Percentiles rank a stretch among this genome's conserved stretches.
Conservation (phyloP, 2,888 invertebrate species). For the Palloptera scutellata region DNA sequence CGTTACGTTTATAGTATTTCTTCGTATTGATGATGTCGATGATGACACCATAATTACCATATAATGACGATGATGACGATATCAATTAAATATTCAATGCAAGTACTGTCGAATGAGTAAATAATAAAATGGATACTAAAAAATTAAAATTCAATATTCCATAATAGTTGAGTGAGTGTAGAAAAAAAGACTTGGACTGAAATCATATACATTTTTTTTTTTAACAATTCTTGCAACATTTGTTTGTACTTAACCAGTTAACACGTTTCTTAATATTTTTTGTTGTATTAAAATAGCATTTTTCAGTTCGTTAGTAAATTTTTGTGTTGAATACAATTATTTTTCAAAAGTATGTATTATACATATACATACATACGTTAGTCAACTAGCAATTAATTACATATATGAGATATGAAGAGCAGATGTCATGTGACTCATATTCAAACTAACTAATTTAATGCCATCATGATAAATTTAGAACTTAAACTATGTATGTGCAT, state of each 20-base stretch:
- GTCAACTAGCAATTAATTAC: too few relatives aligned
- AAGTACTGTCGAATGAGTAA: constrained; percentile 17
- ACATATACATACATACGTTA: too few relatives aligned
- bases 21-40: neutral
- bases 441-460: too few relatives aligned
- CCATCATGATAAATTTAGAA: too few relatives aligned
- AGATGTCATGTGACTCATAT: too few relatives aligned
- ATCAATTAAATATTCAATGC: constrained; percentile 16
- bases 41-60: neutral
- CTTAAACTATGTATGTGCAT: too few relatives aligned
- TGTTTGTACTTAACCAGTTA: neutral
- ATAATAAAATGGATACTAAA: constrained; percentile 6
- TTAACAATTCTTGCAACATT: constrained; percentile 12
- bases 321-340: too few relatives aligned
- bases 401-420: too few relatives aligned
- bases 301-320: too few relatives aligned
- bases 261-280: too few relatives aligned
- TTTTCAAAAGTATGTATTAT: too few relatives aligned
- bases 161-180: neutral
- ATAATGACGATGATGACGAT: constrained; percentile 19
- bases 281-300: too few relatives aligned
- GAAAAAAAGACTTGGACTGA: constrained; percentile 28
- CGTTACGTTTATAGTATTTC: neutral
- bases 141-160: neutral
- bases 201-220: constrained; percentile 26